Evolutionary conservation across 2,113 vertebrate species (phyloP).

Genomic region (Tringa solitaria): DNA sequence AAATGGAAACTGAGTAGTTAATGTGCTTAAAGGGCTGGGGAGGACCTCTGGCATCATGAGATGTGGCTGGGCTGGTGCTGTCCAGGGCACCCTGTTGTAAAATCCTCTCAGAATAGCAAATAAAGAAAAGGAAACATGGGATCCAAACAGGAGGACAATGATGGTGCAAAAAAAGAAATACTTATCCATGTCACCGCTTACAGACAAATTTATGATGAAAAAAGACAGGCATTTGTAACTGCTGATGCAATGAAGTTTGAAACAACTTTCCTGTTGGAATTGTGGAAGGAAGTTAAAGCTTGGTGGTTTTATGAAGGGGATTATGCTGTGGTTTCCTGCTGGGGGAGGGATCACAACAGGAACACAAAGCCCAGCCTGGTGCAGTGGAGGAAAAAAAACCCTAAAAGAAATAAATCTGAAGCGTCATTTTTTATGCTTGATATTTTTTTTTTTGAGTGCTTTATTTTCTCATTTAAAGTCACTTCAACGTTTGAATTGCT

Average conservation of each 20-base stretch:
- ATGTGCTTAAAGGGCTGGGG: neutral
- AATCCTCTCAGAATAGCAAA: neutral
- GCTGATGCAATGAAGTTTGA: neutral
- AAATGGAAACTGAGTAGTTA: neutral
- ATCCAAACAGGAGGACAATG: neutral
- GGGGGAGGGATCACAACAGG: neutral
- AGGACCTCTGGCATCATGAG: rapidly evolving
- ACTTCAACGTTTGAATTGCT: neutral
- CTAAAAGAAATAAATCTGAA: neutral
- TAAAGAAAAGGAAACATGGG: neutral
- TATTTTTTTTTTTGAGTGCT: neutral
- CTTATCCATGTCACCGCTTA: neutral
- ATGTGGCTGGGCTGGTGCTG: neutral
- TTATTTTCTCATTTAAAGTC: neutral
- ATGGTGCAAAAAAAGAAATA: neutral
- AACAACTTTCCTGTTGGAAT: neutral
- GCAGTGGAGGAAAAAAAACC: neutral
- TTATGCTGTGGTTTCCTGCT: neutral
- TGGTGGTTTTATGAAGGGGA: neutral
- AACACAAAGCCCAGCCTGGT: neutral
- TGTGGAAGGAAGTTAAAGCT: neutral
- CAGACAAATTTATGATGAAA: neutral
- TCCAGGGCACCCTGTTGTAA: neutral
- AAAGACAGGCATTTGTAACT: neutral
- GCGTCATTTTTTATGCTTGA: neutral